Evolutionary conservation across 2,797 vertebrate species (phyloP).

Genomic region (Pseudochromis fuscus): DNA sequence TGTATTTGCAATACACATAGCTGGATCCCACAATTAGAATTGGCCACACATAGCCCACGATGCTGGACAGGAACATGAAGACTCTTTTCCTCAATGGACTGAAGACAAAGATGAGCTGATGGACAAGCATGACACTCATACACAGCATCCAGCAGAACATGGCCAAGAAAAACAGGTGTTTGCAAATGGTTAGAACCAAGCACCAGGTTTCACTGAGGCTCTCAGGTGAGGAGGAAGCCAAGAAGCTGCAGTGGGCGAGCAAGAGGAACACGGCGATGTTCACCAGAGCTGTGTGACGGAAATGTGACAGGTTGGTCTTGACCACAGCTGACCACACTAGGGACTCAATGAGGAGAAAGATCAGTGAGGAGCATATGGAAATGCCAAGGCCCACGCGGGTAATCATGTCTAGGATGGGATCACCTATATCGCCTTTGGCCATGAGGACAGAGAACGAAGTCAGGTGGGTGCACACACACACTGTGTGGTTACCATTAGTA

Average conservation of each 20-base stretch:
- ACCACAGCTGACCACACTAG: constrained; percentile 85
- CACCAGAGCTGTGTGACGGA: constrained; percentile 86
- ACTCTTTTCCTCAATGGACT: constrained; percentile 83
- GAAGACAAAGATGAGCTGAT: constrained; percentile 89
- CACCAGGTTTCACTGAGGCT: constrained; percentile 58
- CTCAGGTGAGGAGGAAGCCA: constrained; percentile 63
- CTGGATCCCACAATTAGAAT: constrained; percentile 77
- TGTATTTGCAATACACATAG: constrained; percentile 78
- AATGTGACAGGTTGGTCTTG: constrained; percentile 85
- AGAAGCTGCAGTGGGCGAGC: constrained; percentile 79
- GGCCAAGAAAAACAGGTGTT: constrained; percentile 85
- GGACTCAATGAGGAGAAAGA: constrained; percentile 83
- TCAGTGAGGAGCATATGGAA: constrained; percentile 81
- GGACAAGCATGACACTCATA: constrained; percentile 86
- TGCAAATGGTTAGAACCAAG: constrained; percentile 69
- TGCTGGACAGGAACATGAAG: constrained; percentile 82
- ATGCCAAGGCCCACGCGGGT: constrained; percentile 80
- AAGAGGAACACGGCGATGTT: constrained; percentile 85
- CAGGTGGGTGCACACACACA: constrained; percentile 84
- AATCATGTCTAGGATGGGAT: constrained; percentile 61
- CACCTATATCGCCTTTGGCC: constrained; percentile 47
- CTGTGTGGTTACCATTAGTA: constrained; percentile 6
- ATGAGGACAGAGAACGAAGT: constrained; percentile 87
- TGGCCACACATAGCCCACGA: constrained; percentile 85
- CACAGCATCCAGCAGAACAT: constrained; percentile 89